phyloP scores from a whole-genome alignment of 2,888 invertebrate species.

The Agapostemon virescens region DNA sequence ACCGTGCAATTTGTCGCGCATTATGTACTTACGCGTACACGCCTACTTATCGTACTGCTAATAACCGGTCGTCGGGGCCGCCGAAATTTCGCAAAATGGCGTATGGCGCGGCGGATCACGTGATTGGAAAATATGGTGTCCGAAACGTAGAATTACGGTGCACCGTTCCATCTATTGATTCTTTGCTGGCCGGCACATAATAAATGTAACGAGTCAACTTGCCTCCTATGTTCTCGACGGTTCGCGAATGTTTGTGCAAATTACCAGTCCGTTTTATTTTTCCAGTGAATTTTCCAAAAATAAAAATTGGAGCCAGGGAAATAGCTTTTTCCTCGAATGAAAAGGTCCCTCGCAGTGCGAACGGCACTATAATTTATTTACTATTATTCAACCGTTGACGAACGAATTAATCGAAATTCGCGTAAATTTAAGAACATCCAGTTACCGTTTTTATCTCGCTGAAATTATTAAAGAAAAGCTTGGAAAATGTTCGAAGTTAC shows the following conservation, averaged over 20 bases:
- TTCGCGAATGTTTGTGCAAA: background rate
- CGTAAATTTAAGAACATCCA: no score
- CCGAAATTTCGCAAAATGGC: conserved; percentile 26
- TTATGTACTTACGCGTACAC: conserved; percentile 33
- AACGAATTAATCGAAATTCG: no score
- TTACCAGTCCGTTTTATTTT: background rate
- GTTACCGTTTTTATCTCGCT: no score
- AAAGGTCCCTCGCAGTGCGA: no score
- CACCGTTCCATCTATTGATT: background rate
- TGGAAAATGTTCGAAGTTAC: no score
- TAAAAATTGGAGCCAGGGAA: background rate
- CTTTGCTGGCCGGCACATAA: background rate
- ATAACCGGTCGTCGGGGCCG: background rate
- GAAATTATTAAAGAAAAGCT: no score
- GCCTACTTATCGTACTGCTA: conserved; percentile 15
- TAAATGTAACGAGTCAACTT: background rate
- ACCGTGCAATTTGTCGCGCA: conserved; percentile 45
- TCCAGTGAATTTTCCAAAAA: background rate
- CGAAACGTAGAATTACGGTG: conserved; percentile 9
- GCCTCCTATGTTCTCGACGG: background rate
- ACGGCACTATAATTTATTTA: background rate
- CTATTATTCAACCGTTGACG: no score
- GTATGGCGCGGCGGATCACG: background rate
- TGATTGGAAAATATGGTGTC: background rate
- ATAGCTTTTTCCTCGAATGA: background rate